Percentiles rank a stretch among this genome's conserved stretches.
These are phyloP conservation scores for Sarcophaga peregrina DNA, from an alignment of 1,140 invertebrate genomes.

Conservation along the genomic window DNA sequence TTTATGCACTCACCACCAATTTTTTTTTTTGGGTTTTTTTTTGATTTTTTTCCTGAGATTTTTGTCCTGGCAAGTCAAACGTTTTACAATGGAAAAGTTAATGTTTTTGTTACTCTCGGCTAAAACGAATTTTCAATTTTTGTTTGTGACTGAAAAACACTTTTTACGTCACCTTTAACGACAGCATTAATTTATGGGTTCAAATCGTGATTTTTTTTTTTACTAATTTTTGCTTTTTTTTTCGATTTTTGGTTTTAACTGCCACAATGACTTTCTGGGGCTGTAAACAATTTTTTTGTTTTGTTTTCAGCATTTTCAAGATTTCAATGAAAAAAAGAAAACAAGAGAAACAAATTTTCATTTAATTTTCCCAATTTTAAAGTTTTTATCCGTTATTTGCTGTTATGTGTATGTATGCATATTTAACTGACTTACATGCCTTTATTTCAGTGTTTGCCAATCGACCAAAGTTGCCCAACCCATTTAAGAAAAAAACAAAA, in stretches of 20 bases:
- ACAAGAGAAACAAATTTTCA: neutral
- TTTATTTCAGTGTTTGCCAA: no score
- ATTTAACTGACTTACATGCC: no score
- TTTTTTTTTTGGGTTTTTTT: neutral
- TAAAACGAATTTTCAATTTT: neutral
- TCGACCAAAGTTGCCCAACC: neutral
- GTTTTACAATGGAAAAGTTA: conserved; percentile 29
- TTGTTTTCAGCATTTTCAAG: no score
- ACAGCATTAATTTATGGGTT: conserved; percentile 47
- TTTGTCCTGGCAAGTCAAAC: conserved; percentile 25
- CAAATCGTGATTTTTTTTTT: conserved; percentile 43
- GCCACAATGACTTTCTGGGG: neutral
- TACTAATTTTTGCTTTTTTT: neutral
- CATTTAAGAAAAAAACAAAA: neutral
- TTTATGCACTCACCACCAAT: conserved; percentile 32
- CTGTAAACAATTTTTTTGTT: neutral
- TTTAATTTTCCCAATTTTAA: neutral
- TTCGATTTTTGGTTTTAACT: neutral
- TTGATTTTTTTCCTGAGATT: neutral
- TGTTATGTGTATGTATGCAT: neutral
- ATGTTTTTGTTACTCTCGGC: neutral
- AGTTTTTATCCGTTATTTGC: neutral
- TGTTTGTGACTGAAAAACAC: conserved; percentile 25
- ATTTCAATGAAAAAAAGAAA: neutral
- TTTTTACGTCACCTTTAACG: conserved; percentile 44